Evolutionary conservation across 2,113 vertebrate genomes (phyloP).

Genomic region (Nestor notabilis): DNA sequence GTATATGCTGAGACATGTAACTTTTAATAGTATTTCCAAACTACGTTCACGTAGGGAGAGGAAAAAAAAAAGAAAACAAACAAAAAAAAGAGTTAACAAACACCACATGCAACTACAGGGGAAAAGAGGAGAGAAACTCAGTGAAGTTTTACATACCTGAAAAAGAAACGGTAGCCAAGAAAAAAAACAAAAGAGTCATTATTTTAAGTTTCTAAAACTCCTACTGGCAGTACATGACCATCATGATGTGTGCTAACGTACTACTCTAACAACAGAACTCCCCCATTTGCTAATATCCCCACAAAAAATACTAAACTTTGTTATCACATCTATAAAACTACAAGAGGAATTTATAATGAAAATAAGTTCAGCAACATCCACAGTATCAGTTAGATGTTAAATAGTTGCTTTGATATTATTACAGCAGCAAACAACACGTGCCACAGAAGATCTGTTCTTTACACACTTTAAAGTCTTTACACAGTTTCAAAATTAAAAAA

Average conservation of each 20-base stretch:
- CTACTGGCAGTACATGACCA: slow-evolving; percentile 30
- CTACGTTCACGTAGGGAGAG: slow-evolving; percentile 28
- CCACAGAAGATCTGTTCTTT: not conserved
- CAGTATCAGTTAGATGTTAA: not conserved
- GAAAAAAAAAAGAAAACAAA: not conserved
- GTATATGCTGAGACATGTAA: not conserved
- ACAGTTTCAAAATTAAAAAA: not conserved
- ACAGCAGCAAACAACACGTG: not conserved
- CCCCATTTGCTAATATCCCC: not conserved
- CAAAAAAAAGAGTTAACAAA: slow-evolving; percentile 49
- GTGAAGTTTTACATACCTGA: slow-evolving; percentile 85
- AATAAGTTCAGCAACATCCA: not conserved
- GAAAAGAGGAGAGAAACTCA: slow-evolving; percentile 69
- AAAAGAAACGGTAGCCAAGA: slow-evolving; percentile 83
- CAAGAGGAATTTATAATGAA: not conserved
- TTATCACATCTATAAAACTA: not conserved
- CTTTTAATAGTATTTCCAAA: slow-evolving; percentile 62
- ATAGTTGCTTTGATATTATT: not conserved
- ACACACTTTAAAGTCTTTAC: not conserved
- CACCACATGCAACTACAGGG: slow-evolving; percentile 74
- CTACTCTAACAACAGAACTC: not conserved
- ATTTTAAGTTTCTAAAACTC: slow-evolving; percentile 61
- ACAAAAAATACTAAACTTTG: not conserved
- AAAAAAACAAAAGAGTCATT: slow-evolving; percentile 69
- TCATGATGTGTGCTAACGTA: not conserved